These are phyloP conservation scores for Lysandra coridon DNA, from an alignment of 2,888 invertebrate genomes.

Conservation along the genomic window DNA sequence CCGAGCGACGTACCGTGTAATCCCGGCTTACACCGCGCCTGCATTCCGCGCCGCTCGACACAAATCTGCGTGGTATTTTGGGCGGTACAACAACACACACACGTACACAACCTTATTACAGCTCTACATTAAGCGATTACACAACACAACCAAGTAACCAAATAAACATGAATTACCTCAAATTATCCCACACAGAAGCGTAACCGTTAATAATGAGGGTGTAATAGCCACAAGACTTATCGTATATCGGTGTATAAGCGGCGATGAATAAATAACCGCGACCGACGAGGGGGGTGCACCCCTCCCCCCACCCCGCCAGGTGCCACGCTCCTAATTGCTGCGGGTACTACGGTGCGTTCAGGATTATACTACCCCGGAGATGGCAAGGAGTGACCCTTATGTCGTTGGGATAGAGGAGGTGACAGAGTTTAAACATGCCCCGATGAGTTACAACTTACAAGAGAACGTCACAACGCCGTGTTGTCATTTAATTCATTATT, in stretches of 20 bases:
- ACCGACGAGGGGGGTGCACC: conserved; percentile 33
- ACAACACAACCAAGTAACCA: neutral
- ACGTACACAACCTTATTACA: neutral
- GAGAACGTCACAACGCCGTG: neutral
- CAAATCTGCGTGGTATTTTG: neutral
- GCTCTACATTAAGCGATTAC: neutral
- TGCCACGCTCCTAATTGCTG: conserved; percentile 47
- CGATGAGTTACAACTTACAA: neutral
- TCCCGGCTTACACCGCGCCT: conserved; percentile 29
- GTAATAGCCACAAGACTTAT: conserved; percentile 20
- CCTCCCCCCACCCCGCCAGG: conserved; percentile 30
- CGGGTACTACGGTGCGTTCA: conserved; percentile 42
- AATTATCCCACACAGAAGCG: neutral
- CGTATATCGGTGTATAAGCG: conserved; percentile 19
- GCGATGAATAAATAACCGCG: conserved; percentile 43
- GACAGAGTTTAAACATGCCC: neutral
- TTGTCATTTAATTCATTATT: neutral
- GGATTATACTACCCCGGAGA: neutral
- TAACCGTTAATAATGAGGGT: conserved; percentile 18
- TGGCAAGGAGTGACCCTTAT: neutral
- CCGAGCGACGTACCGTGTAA: conserved; percentile 34
- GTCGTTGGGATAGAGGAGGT: neutral
- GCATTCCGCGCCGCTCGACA: conserved; percentile 26
- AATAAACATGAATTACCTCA: conserved; percentile 1
- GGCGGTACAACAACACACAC: neutral